Base-by-base conservation (phyloP, 92 coral and sea anemone species). In the Phenganax stokvisi region DNA sequence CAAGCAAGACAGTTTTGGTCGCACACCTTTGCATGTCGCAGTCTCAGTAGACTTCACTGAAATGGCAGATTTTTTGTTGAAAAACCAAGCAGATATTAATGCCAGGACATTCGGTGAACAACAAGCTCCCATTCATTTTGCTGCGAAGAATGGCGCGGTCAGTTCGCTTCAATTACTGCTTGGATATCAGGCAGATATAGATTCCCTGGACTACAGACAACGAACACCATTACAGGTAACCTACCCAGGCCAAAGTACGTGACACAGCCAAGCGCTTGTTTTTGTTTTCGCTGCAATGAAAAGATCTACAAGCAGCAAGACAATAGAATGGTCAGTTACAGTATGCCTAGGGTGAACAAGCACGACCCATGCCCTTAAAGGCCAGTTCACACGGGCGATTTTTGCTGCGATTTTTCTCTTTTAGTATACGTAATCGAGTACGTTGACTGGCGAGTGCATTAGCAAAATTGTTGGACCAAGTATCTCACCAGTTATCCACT, bases 171-270 rank as follows among this genome's bases (percentile, higher is more conserved):
- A 63, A 37, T 44, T 79, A 51, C 53, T 79, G 74, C 52, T 79
- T 10, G 83, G 83, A 79, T 79, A 79, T 79, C 44, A 79, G 3
- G 83, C 74, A 13, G 30, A 79, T 54, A 79, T 79, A 52, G 74
- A 79, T 20, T 79, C 74, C 8, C 44, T 64, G 15, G 83, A 79
- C 12, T 79, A 79, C 74, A 79, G 73, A 51, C 72, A 64, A 53
- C 67, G 83, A 61, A 79, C 83, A 8, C 83, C 83, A 12, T 56
- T 79, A 15, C 83, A 79, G 53, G 83, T 79, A 79, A 79, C 47
- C 47, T 37, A 37, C 5, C 47, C 47, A 5, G 47, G 74, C 54
- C 59, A 57, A 12, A n/a, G 1, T 17, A 51, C 56, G 1, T 8
- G 1, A 72, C 28, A 44, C 28, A 37, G 47, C 5, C 47, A 37